Evolutionary conservation across 2,888 invertebrate species (phyloP), one percentile per base, ranked within the genome.

Genomic region (Ochropleura leucogaster): DNA sequence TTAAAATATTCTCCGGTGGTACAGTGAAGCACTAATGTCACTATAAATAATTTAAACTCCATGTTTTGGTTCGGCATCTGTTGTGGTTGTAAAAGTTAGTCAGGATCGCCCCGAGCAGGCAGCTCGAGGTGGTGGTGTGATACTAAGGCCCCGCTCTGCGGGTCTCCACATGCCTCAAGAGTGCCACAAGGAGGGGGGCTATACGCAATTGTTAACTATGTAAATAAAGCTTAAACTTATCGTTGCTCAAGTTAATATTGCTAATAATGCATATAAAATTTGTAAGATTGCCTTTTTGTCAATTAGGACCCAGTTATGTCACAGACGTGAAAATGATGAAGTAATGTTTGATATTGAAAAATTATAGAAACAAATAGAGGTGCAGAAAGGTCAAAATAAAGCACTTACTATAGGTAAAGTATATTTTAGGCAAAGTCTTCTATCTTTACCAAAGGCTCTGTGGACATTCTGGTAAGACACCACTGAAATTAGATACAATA

Each of bases 201-300:
- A 82, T 91, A 92, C 94, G 95, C 95, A 96, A 95, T 95, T 94
- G 93, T 93, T 90, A 92, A 91, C 92, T 93, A 93, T 93, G 95
- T 93, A 95, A 96, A 95, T 94, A 95, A 92, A 92, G 91, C 89
- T 92, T 93, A 91, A 94, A 94, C 91, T 93, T 94, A 84, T 88
- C 81, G 86, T 93, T 92, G 91, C 90, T 85, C 87, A 92, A 92
- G 90, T 88, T 90, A 91, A 89, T 90, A 92, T 92, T 92, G 90
- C 91, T 90, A 84, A 88, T 82, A 87, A 79, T 75, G 68, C 72
- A 79, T 82, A 79, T 79, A 57, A 75, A 79, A 78, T 78, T 69
- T 64, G 63, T 62, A n/a, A 57, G 65, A 82, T 82, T 86, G 79
- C 74, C 71, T 70, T 79, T 87, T 73, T 69, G 76, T 63, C 65